These are phyloP conservation scores for Hapalemur alaotrensis DNA, from an alignment of 2,797 vertebrate genomes.

Conservation along the genomic window DNA sequence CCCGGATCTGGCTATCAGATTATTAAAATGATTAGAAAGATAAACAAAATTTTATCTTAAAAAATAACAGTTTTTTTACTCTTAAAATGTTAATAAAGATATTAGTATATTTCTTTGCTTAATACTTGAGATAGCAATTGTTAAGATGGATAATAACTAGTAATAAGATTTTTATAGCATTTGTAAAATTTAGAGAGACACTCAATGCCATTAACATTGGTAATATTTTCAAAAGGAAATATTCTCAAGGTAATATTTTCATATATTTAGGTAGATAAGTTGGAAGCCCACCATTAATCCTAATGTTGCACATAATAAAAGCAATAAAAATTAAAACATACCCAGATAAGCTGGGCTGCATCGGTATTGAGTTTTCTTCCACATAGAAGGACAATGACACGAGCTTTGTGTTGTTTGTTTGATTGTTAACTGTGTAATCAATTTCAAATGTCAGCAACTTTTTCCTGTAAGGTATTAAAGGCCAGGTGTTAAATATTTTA, in stretches of 20 bases:
- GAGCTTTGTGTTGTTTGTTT: neutral
- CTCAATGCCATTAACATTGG: neutral
- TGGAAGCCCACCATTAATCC: neutral
- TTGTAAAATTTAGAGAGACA: neutral
- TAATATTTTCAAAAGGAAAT: conserved; percentile 33
- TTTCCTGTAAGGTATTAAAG: neutral
- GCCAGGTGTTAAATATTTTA: neutral
- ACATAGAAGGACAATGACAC: neutral
- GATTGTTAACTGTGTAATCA: neutral
- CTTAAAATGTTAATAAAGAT: conserved; percentile 23
- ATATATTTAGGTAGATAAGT: neutral
- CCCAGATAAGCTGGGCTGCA: neutral
- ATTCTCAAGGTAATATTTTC: neutral
- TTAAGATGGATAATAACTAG: neutral
- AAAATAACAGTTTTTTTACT: neutral
- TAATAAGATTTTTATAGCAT: neutral
- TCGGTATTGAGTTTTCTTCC: neutral
- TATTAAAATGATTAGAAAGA: neutral
- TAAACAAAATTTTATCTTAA: neutral
- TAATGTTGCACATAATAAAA: neutral
- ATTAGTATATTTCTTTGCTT: neutral
- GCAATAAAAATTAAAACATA: neutral
- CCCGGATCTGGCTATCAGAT: neutral
- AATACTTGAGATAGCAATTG: neutral
- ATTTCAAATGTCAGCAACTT: neutral